These are phyloP conservation scores for Vanessa atalanta DNA, from an alignment of 1,140 invertebrate species.

Conservation along the genomic window DNA sequence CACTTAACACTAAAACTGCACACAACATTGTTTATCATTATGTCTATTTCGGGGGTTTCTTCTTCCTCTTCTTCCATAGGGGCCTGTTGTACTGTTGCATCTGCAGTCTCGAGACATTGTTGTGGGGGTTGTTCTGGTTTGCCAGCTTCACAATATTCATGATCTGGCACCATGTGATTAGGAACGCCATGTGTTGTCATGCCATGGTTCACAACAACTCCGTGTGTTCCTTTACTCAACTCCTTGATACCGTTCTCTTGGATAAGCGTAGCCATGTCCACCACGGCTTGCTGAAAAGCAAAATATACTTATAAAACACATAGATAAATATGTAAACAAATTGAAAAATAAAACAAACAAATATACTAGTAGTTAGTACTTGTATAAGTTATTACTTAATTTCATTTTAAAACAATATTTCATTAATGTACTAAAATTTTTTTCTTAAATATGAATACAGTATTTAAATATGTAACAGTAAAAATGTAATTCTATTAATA, in stretches of 20 bases:
- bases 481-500: neutral
- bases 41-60: slow-evolving; percentile 90
- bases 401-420: neutral
- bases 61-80: slow-evolving; percentile 67
- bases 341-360: too few species aligned
- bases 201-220: slow-evolving; percentile 78
- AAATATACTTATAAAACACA: neutral
- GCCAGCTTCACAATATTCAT: slow-evolving; percentile 72
- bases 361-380: too few species aligned
- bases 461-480: neutral
- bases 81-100: slow-evolving; percentile 46
- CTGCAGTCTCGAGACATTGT: slow-evolving; percentile 49
- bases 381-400: too few species aligned
- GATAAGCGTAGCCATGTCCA: slow-evolving; percentile 86
- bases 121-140: slow-evolving; percentile 51
- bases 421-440: too few species aligned
- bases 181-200: slow-evolving; percentile 66
- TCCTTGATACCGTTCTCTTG: slow-evolving; percentile 87
- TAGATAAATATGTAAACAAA: neutral
- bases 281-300: slow-evolving; percentile 66
- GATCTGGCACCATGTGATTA: slow-evolving; percentile 78
- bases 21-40: slow-evolving; percentile 99
- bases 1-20: slow-evolving; percentile 98
- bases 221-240: slow-evolving; percentile 83
- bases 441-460: too few species aligned